These are phyloP conservation scores for Chelonia mydas DNA, from an alignment of 2,797 vertebrate species.

Conservation along the genomic window DNA sequence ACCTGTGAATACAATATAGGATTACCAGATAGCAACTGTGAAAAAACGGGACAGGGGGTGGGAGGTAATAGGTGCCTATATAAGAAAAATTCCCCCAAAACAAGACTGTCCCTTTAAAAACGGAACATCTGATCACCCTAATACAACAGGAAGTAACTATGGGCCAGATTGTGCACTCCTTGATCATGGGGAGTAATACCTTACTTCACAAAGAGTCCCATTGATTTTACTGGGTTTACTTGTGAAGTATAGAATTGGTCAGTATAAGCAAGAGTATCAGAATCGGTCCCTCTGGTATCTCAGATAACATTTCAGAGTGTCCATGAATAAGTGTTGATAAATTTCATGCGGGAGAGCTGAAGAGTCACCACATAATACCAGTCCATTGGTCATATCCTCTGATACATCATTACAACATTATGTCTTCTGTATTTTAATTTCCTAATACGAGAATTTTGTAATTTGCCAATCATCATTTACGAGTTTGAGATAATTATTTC, in stretches of 20 bases:
- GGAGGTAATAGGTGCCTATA: no score
- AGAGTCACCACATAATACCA: background rate
- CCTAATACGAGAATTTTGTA: conserved; percentile 7
- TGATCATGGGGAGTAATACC: background rate
- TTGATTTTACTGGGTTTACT: background rate
- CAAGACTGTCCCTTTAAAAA: no score
- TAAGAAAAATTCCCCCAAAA: no score
- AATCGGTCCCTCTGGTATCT: background rate
- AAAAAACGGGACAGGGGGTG: no score
- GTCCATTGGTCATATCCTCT: background rate
- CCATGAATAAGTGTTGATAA: background rate
- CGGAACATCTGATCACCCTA: background rate
- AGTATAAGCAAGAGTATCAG: background rate
- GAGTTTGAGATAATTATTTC: background rate
- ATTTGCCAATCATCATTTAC: background rate
- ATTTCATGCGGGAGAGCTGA: background rate
- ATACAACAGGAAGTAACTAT: background rate
- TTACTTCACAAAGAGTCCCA: background rate
- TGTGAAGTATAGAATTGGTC: background rate
- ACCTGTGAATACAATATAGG: background rate
- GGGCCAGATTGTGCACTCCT: background rate
- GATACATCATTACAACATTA: background rate
- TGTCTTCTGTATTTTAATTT: background rate
- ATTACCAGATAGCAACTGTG: no score
- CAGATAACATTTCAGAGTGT: background rate